Base-by-base conservation (phyloP, 2,113 vertebrate species). In the Chlamydotis undulata region DNA sequence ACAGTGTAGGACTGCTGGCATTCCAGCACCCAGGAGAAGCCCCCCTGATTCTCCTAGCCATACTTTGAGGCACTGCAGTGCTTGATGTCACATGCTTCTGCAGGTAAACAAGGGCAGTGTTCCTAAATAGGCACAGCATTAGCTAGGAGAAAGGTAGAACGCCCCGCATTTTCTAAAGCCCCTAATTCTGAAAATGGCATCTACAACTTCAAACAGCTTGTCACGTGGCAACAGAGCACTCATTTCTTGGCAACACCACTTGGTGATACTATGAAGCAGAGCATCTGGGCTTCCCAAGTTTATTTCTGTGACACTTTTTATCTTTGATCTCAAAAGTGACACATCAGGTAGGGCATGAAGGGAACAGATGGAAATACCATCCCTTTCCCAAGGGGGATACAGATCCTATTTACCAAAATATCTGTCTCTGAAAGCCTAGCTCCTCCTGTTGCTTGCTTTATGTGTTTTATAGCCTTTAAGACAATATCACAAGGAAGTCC, bases 51-150 rank as follows among this genome's bases (percentile, higher is more conserved):
- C 61, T 75, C 26, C 49, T 13, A 10, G 35, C 41, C 35, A 2
- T 11, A 12, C n/a, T 26, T 10, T 4, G 33, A 10, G 5, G 39
- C 33, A 3, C n/a, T 24, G 2, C 35, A 19, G 3, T 7, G 45
- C 50, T 47, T 29, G 29, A 22, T 17, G 33, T 78, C 35, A 24
- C 19, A 4, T 9, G 4, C 16, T 29, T 21, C 28, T 41, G 43
- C 22, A 2, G 41, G 47, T 19, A 50, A 63, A 57, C 37, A 23
- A 39, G 29, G 22, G 37, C 56, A 12, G 2, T 1, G 10, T 4
- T 37, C n/a, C 28, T 16, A 56, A 53, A 28, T 1, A 59, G 74
- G 39, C 56, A 22, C 22, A 24, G 61, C 18, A 25, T 57, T n/a
- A 63, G 23, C 28, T 3, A 33, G 71, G 50, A 35, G 47, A 33